Base-by-base conservation (phyloP, 2,113 vertebrate genomes). In the Seriola quinqueradiata region DNA sequence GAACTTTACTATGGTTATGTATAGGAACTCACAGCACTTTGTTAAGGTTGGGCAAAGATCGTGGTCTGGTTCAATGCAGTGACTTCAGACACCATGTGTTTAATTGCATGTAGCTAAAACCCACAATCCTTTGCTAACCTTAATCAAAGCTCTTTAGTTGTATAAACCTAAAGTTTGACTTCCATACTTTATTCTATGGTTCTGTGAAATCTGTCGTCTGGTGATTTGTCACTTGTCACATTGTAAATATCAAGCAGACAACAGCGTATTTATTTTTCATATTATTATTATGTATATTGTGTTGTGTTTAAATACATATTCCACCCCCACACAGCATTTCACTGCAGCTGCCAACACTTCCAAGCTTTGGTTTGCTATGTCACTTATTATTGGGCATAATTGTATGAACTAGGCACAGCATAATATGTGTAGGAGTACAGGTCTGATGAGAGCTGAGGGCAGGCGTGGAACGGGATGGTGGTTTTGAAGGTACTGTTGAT, bases 401-500 rank as follows among this genome's bases (percentile, higher is more conserved):
- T 48, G 8, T 38, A 32, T 63, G 57, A 75, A 58, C 59, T 28
- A 32, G 55, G 44, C 21, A 10, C 40, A 44, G 38, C 13, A 38
- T 32, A 19, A 76, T 23, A 23, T 25, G 55, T 55, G 79, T 69
- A 28, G 70, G 75, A 58, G 68, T 77, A 1, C 1, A 52, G 68
- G 40, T 60, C 59, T 75, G 81, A 84, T 79, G 40, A 58, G 64
- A 67, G 54, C 57, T n/a, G 78, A 83, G 58, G 52, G 61, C 75
- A 65, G 67, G 48, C 13, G 11, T 25, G 55, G 64, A 64, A 11
- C 4, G 34, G 57, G 25, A 75, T 54, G 66, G 44, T 1, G 11
- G 44, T 80, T 70, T 81, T 55, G 48, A 65, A 81, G 59, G 55
- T 69, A 38, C 54, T n/a, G 58, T 34, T 82, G 79, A 86, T 84